phyloP scores from a whole-genome alignment of 2,113 vertebrate species.

The Oreochromis spilurus region DNA sequence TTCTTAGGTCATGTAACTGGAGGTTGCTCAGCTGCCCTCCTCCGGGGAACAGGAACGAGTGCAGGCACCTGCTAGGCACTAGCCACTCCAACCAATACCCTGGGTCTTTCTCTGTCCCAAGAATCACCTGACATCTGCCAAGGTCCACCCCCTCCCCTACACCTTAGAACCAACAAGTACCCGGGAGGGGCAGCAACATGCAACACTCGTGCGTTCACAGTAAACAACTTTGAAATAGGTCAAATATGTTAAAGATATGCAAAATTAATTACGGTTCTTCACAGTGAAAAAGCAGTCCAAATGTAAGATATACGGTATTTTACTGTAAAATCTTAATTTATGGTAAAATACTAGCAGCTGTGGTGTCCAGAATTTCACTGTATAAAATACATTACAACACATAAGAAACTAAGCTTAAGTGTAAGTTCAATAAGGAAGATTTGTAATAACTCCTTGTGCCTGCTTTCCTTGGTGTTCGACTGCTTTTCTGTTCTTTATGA shows the following conservation, averaged over 20 bases:
- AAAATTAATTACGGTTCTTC: background rate
- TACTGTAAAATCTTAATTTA: background rate
- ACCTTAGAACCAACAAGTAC: no score
- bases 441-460: background rate
- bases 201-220: no score
- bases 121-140: no score
- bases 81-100: no score
- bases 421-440: background rate
- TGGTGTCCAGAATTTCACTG: background rate
- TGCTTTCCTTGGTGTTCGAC: background rate
- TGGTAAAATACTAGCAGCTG: background rate
- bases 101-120: no score
- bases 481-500: background rate
- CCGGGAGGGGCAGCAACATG: no score
- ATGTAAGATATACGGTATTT: background rate
- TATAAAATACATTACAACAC: background rate
- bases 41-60: no score
- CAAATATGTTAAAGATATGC: background rate
- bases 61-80: no score
- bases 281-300: background rate
- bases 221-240: no score
- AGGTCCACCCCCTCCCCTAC: no score
- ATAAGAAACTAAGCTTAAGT: background rate
- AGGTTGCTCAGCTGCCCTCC: no score
- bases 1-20: no score